These are phyloP conservation scores for Netelia inedita DNA, from an alignment of 2,888 invertebrate genomes.

Conservation along the genomic window DNA sequence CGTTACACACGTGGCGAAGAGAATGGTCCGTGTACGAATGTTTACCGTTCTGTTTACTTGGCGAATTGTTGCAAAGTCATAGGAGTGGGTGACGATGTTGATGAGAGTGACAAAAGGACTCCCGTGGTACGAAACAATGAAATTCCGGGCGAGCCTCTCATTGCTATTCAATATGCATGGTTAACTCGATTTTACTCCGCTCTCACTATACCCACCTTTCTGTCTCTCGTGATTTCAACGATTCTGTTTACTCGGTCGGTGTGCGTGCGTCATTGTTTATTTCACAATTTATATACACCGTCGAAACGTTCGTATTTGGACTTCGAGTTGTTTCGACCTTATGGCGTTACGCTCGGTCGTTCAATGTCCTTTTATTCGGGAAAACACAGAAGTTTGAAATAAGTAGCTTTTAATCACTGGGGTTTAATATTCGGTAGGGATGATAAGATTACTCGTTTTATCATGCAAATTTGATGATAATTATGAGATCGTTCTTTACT, in stretches of 20 bases:
- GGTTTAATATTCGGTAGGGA: background rate
- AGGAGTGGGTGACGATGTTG: conserved; percentile 45
- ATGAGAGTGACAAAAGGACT: conserved; percentile 59
- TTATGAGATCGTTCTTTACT: background rate
- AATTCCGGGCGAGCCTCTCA: conserved; percentile 57
- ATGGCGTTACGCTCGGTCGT: background rate
- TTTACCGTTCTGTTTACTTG: conserved; percentile 51
- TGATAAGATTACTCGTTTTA: background rate
- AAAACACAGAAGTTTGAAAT: conserved; percentile 1
- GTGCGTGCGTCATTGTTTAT: conserved; percentile 15
- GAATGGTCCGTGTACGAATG: background rate
- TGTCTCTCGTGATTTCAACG: conserved; percentile 52
- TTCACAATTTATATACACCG: background rate
- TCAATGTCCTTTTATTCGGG: background rate
- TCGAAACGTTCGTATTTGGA: conserved; percentile 3
- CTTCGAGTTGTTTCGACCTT: conserved; percentile 11
- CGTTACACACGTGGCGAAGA: background rate
- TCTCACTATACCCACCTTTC: background rate
- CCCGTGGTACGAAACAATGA: conserved; percentile 51
- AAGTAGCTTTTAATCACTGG: background rate
- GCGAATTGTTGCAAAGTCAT: conserved; percentile 21
- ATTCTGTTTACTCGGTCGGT: conserved; percentile 24
- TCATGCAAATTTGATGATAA: background rate
- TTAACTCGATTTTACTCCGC: conserved; percentile 42
- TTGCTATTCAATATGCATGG: conserved; percentile 66